phyloP scores from a whole-genome alignment of 2,888 invertebrate species.

The Cacoxenus indagator region DNA sequence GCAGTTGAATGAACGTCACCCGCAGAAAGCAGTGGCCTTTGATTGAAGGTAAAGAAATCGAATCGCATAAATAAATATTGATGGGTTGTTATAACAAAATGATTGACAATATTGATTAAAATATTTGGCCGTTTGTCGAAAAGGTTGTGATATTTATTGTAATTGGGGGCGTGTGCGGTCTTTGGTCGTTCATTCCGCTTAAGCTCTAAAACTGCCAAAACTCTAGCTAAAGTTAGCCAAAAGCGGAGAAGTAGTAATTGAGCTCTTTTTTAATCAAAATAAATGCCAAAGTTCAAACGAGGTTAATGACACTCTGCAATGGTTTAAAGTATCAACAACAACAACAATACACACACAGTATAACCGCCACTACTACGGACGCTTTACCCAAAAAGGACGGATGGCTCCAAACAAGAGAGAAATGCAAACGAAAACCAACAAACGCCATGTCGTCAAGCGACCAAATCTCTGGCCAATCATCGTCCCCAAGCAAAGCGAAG shows the following conservation, averaged over 20 bases:
- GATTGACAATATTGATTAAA: too few relatives aligned
- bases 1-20: conserved; percentile 30
- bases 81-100: too few relatives aligned
- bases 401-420: conserved; percentile 41
- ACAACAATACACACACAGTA: not conserved
- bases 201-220: too few relatives aligned
- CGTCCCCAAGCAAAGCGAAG: not conserved
- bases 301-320: conserved; percentile 61
- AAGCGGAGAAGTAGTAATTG: too few relatives aligned
- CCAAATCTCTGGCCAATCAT: conserved; percentile 51
- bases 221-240: too few relatives aligned
- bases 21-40: too few relatives aligned
- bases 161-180: too few relatives aligned
- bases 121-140: too few relatives aligned
- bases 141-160: too few relatives aligned
- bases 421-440: conserved; percentile 52
- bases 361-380: conserved; percentile 40
- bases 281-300: conserved; percentile 64
- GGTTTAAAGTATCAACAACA: conserved; percentile 12
- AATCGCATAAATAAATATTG: too few relatives aligned
- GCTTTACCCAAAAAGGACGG: conserved; percentile 33
- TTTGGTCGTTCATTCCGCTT: too few relatives aligned
- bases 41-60: too few relatives aligned
- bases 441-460: conserved; percentile 48
- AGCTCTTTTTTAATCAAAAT: conserved; percentile 38